Evolutionary conservation across 2,888 invertebrate species (phyloP).

Genomic region (Coenonympha arcania): DNA sequence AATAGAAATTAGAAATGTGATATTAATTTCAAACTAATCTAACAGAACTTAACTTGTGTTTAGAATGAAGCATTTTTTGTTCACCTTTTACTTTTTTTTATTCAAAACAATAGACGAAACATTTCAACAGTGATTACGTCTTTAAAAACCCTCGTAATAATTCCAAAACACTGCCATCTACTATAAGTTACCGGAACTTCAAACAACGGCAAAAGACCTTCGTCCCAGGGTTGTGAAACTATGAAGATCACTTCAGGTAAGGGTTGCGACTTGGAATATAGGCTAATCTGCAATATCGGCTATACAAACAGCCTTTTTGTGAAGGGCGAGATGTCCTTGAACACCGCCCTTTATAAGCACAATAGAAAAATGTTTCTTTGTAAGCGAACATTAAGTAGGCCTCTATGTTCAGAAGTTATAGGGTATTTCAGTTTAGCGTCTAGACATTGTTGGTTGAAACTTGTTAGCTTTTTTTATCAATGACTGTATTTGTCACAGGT

Average conservation of each 20-base stretch:
- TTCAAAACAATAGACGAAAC: too few relatives aligned
- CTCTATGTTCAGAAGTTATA: slow-evolving; percentile 28
- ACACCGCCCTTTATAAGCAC: slow-evolving; percentile 52
- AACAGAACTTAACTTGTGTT: too few relatives aligned
- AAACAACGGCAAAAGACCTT: slow-evolving; percentile 8
- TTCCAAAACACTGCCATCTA: slow-evolving; percentile 37
- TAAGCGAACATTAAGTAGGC: slow-evolving; percentile 37
- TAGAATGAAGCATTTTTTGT: too few relatives aligned
- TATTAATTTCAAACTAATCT: too few relatives aligned
- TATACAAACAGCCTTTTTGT: slow-evolving; percentile 44
- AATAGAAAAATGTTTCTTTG: slow-evolving; percentile 44
- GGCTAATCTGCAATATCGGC: slow-evolving; percentile 56
- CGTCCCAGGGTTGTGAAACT: not conserved
- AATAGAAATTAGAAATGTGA: too few relatives aligned
- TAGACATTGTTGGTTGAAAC: not conserved
- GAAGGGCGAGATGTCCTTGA: slow-evolving; percentile 49
- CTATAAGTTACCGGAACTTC: slow-evolving; percentile 24
- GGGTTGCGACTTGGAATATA: slow-evolving; percentile 21
- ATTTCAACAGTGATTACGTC: too few relatives aligned
- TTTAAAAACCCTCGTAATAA: not conserved
- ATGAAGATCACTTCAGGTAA: slow-evolving; percentile 24
- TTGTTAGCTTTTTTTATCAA: not conserved
- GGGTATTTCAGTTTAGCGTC: slow-evolving; percentile 6
- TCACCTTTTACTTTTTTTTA: too few relatives aligned
- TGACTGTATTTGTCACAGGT: not conserved